phyloP scores from a whole-genome alignment of 2,797 vertebrate species.

The Chlorospingus semifuscus region DNA sequence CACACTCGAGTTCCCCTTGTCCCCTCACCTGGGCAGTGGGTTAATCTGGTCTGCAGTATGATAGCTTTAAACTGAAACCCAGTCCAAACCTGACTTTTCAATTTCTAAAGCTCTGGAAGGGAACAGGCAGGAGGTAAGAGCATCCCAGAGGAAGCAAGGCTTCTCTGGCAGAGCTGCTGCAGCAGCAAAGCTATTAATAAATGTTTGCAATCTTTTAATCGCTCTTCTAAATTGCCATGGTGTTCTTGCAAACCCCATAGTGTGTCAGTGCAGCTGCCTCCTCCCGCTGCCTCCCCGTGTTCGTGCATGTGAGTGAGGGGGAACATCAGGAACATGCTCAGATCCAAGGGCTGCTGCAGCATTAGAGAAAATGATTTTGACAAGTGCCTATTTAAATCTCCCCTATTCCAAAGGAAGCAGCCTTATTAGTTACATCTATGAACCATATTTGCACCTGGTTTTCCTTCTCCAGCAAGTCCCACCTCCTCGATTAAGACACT shows the following conservation, averaged over 20 bases:
- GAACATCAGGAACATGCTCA: slow-evolving; percentile 58
- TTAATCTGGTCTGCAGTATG: background rate
- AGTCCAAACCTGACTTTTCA: background rate
- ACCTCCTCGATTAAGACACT: background rate
- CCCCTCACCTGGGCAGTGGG: background rate
- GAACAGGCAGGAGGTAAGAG: background rate
- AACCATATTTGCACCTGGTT: background rate
- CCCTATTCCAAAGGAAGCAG: background rate
- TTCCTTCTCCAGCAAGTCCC: background rate
- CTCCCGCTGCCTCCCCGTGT: slow-evolving; percentile 50
- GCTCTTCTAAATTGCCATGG: slow-evolving; percentile 57
- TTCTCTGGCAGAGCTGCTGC: slow-evolving; percentile 40
- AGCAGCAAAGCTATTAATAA: slow-evolving; percentile 65
- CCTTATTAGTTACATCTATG: slow-evolving; percentile 1
- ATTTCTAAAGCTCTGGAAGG: background rate
- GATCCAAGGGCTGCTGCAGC: slow-evolving; percentile 44
- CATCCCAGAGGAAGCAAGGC: slow-evolving; percentile 25
- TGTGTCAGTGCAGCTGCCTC: slow-evolving; percentile 55
- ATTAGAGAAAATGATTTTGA: slow-evolving; percentile 31
- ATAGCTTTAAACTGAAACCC: background rate
- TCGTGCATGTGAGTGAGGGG: slow-evolving; percentile 59
- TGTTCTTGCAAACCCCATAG: slow-evolving; percentile 57
- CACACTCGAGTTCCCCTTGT: background rate
- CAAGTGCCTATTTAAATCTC: slow-evolving; percentile 58
- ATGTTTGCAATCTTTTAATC: slow-evolving; percentile 68